Evolutionary conservation across 2,797 vertebrate species (phyloP), one percentile per base, ranked within the genome.

Genomic region (Coranthus polyacanthus): DNA sequence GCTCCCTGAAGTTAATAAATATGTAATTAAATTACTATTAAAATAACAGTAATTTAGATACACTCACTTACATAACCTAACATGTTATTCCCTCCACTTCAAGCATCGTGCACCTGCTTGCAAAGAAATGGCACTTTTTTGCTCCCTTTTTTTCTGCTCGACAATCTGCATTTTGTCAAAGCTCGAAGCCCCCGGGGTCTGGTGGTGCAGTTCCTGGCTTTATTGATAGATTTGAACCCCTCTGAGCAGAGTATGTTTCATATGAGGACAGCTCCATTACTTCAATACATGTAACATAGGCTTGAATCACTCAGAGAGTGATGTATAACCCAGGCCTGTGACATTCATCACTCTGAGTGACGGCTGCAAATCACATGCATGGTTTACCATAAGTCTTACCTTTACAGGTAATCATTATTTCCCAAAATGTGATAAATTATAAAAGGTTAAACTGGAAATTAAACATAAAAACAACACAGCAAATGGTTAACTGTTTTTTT

Each of bases 201-300:
- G 7, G 10, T 21, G 24, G 50, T 45, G 47, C 17, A 54, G 39
- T 50, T 44, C 46, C 50, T 37, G 13, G 45, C 16, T 52, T 68
- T 49, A 72, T 49, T 70, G 58, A 81, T 44, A 69, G 44, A 69
- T 81, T 75, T 60, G 52, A 74, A 75, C 37, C 10, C 26, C 52
- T 47, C 57, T n/a, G 32, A 54, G 54, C 37, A 38, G 63, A 75
- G 42, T 26, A 57, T 68, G 68, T 80, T 85, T 85, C 58, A 87
- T 64, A 68, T 54, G 41, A 70, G 46, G 70, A 86, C 81, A 80
- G 82, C 69, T 86, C 59, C 73, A 84, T 85, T 83, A 81, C 65
- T 75, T 69, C 58, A 75, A 46, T 72, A 62, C 54, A 68, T 65
- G 76, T 66, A 83, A 67, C 70, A 69, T 16, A 20, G 62, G 71